Percentiles rank a stretch among this genome's conserved stretches.
Evolutionary conservation across 2,797 vertebrate genomes (phyloP).

Genomic region (Prionace glauca): DNA sequence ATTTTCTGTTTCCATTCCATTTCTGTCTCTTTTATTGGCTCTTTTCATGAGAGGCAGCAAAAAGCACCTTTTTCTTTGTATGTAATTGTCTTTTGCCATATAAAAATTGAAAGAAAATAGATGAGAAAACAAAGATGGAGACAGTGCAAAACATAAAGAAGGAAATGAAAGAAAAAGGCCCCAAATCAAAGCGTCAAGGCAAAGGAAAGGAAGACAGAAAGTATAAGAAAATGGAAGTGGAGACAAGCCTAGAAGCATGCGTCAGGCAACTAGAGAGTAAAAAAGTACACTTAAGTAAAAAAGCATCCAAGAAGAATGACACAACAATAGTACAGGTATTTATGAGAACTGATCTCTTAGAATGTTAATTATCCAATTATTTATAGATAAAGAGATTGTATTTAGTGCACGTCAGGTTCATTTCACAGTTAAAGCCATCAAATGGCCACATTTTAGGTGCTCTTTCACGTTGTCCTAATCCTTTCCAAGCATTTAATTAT

Average conservation of each 20-base stretch:
- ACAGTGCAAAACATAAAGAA: background rate
- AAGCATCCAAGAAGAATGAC: background rate
- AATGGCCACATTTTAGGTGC: background rate
- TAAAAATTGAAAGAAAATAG: constrained; percentile 27
- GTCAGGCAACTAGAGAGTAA: constrained; percentile 8
- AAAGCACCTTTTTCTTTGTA: background rate
- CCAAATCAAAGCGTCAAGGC: background rate
- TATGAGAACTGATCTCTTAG: background rate
- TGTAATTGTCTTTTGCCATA: constrained; percentile 11
- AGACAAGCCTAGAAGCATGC: background rate
- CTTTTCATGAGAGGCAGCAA: background rate
- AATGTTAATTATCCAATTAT: background rate
- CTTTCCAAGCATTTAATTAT: background rate
- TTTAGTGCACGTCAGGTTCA: background rate
- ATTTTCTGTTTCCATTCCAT: background rate
- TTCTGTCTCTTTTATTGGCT: background rate
- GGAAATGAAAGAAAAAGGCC: background rate
- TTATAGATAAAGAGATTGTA: background rate
- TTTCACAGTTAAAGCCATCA: background rate
- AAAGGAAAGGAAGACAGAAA: background rate
- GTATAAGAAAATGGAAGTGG: background rate
- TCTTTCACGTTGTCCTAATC: background rate
- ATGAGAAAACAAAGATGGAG: background rate
- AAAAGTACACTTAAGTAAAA: background rate
- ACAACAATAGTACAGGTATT: background rate